These are phyloP conservation scores for Scomberomorus guttatus DNA, from an alignment of 2,797 vertebrate genomes.

Conservation along the genomic window DNA sequence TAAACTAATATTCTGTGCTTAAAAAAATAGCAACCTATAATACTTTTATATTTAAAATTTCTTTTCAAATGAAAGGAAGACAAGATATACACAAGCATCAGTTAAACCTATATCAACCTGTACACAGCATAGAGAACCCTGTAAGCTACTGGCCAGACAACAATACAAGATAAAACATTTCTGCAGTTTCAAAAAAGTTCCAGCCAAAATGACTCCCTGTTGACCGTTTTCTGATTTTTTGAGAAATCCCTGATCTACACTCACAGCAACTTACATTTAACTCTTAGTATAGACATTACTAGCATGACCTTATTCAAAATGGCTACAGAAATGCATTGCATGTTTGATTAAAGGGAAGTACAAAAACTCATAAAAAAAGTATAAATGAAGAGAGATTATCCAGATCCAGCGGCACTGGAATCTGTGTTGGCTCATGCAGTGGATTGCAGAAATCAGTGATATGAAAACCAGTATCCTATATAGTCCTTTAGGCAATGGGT, in stretches of 20 bases:
- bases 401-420: conserved; percentile 61
- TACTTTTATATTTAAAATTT: conserved; percentile 94
- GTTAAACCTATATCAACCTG: conserved; percentile 87
- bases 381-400: conserved; percentile 72
- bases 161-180: conserved; percentile 73
- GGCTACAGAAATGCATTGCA: conserved; percentile 80
- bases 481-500: conserved; percentile 68
- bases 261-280: conserved; percentile 70
- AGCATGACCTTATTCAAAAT: conserved; percentile 70
- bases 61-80: conserved; percentile 89
- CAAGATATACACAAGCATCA: conserved; percentile 92
- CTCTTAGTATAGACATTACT: conserved; percentile 64
- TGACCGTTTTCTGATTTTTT: conserved; percentile 67
- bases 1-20: conserved; percentile 84
- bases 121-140: conserved; percentile 87
- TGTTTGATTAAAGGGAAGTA: conserved; percentile 80
- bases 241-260: conserved; percentile 81
- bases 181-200: conserved; percentile 73
- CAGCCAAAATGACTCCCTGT: conserved; percentile 82
- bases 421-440: conserved; percentile 78
- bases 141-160: conserved; percentile 86
- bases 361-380: conserved; percentile 79
- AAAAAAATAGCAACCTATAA: conserved; percentile 93
- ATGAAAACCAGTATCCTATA: conserved; percentile 74
- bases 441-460: conserved; percentile 72